Conservation (phyloP, 2,113 vertebrate genomes). For the Cygnus atratus region DNA sequence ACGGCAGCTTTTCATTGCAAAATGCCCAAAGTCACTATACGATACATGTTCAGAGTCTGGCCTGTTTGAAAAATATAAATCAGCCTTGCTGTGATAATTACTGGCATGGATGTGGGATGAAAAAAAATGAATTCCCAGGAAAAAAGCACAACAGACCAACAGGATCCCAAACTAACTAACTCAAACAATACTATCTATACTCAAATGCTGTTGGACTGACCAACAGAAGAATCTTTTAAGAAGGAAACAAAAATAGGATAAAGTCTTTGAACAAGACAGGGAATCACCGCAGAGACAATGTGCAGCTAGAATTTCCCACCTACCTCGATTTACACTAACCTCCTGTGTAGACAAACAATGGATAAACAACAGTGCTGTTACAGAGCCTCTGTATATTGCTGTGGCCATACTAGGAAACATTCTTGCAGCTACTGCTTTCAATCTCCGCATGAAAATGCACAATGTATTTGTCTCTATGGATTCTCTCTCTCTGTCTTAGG, state of each 20-base stretch:
- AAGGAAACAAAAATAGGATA: neutral
- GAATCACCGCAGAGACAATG: neutral
- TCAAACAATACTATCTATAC: neutral
- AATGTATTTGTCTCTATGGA: rapidly evolving
- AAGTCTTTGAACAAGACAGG: neutral
- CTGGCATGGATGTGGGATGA: neutral
- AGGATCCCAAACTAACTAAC: neutral
- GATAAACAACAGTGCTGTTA: neutral
- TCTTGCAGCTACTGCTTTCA: neutral
- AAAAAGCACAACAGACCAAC: neutral
- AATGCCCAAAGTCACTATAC: neutral
- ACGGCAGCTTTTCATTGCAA: neutral
- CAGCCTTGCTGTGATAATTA: neutral
- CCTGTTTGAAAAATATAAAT: neutral
- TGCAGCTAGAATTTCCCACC: neutral
- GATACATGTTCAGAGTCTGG: neutral
- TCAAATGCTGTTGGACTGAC: neutral
- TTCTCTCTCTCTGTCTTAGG: neutral
- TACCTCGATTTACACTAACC: neutral
- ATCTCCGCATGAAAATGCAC: neutral
- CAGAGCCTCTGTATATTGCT: neutral
- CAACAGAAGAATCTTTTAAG: neutral
- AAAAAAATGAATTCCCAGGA: neutral
- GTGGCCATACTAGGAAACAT: neutral
- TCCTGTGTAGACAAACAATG: neutral